Conservation (phyloP, 2,888 invertebrate species). For the Matsumyia berberina region DNA sequence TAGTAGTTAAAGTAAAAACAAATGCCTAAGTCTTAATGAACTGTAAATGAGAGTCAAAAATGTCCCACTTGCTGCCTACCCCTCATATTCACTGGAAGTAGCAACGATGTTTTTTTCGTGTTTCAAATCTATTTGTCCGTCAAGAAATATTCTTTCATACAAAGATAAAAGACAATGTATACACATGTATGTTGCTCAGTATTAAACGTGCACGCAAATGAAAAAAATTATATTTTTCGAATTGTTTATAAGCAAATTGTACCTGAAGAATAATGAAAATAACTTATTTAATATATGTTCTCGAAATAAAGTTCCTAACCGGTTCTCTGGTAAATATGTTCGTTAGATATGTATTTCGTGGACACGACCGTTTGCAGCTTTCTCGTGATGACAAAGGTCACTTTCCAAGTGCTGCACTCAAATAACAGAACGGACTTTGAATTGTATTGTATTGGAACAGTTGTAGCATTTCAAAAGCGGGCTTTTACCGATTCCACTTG, state of each 20-base stretch:
- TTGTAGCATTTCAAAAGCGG: no score
- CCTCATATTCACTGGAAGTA: constrained; percentile 16
- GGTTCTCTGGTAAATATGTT: no score
- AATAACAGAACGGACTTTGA: no score
- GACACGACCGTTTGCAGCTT: no score
- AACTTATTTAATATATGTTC: constrained; percentile 71
- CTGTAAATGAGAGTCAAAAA: constrained; percentile 47
- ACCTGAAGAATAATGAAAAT: constrained; percentile 58
- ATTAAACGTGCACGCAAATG: constrained; percentile 62
- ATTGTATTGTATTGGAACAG: no score
- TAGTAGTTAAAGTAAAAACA: constrained; percentile 64
- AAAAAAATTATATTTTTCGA: constrained; percentile 32
- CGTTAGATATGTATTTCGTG: no score
- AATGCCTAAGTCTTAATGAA: constrained; percentile 66
- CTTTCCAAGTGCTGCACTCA: no score
- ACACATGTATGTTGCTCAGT: constrained; percentile 70
- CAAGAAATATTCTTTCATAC: constrained; percentile 62
- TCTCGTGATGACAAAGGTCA: no score
- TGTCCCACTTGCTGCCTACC: constrained; percentile 48
- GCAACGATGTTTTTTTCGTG: constrained; percentile 56
- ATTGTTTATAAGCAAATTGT: constrained; percentile 57
- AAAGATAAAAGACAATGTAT: constrained; percentile 14
- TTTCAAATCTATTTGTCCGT: constrained; percentile 64
- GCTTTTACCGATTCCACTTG: no score
- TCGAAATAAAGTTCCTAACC: constrained; percentile 65